A percentile compares a stretch with the other conserved stretches of the same genome.
Conservation (phyloP, 2,797 vertebrate species). For the Lateolabrax maculatus region DNA sequence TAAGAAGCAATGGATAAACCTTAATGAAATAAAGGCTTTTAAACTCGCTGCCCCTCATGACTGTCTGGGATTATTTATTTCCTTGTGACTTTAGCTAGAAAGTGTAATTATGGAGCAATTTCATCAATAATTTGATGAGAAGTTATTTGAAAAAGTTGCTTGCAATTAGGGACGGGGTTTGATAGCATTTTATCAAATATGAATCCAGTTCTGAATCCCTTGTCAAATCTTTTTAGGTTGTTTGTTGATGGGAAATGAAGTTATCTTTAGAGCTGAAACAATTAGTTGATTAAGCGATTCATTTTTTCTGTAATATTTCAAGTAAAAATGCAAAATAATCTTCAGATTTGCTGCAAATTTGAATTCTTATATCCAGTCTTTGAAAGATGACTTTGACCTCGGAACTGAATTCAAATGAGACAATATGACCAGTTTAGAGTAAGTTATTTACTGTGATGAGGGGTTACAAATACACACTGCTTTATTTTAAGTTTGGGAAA, state of each 20-base stretch:
- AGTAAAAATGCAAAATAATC: not conserved
- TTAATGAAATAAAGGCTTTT: constrained; percentile 60
- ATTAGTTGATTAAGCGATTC: no score
- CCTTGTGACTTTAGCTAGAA: not conserved
- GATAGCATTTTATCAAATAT: not conserved
- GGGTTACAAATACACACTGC: no score
- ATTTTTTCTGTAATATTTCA: not conserved
- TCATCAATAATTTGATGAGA: not conserved
- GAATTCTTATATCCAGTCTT: not conserved
- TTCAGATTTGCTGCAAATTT: not conserved
- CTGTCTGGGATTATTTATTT: not conserved
- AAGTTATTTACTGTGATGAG: not conserved
- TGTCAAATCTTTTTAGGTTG: not conserved
- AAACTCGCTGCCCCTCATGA: not conserved
- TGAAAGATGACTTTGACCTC: no score
- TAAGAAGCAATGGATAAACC: constrained; percentile 1
- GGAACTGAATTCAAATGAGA: not conserved
- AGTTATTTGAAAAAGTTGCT: not conserved
- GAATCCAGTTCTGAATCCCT: not conserved
- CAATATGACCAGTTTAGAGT: not conserved
- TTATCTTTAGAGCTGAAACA: not conserved
- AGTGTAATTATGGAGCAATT: not conserved
- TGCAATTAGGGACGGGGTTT: not conserved
- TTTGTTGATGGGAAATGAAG: not conserved
- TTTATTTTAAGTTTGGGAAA: not conserved